Evolutionary conservation across 2,888 invertebrate species (phyloP).

Genomic region (Ferrisia virgata): DNA sequence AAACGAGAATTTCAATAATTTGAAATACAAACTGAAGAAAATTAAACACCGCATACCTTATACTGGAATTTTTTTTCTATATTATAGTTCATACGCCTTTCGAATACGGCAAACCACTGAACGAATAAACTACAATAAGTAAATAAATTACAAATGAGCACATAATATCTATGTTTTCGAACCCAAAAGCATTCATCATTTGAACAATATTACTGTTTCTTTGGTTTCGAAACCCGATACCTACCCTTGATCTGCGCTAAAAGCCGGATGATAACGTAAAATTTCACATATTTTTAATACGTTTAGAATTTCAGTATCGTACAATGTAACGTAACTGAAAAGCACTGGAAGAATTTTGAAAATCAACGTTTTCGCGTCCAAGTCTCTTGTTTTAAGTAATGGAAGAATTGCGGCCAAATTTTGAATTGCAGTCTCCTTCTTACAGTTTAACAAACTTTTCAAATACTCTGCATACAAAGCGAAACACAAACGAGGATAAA

Average conservation of each 20-base stretch:
- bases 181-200: too few relatives aligned
- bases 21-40: background rate
- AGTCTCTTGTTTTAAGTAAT: background rate
- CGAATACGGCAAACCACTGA: background rate
- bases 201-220: too few relatives aligned
- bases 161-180: too few relatives aligned
- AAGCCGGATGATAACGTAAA: slow-evolving; percentile 4
- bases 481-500: too few relatives aligned
- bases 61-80: background rate
- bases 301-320: background rate
- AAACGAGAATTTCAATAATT: background rate
- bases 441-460: background rate
- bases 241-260: background rate
- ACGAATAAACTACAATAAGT: background rate
- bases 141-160: background rate
- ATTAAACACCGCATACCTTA: background rate
- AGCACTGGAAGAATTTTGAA: background rate
- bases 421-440: background rate
- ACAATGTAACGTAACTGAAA: background rate
- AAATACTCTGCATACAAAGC: background rate
- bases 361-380: background rate
- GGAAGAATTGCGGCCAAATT: background rate
- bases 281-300: background rate
- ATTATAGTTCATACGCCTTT: background rate
- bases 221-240: background rate